Conservation (phyloP, 2,797 vertebrate genomes). For the Phoebastria nigripes region DNA sequence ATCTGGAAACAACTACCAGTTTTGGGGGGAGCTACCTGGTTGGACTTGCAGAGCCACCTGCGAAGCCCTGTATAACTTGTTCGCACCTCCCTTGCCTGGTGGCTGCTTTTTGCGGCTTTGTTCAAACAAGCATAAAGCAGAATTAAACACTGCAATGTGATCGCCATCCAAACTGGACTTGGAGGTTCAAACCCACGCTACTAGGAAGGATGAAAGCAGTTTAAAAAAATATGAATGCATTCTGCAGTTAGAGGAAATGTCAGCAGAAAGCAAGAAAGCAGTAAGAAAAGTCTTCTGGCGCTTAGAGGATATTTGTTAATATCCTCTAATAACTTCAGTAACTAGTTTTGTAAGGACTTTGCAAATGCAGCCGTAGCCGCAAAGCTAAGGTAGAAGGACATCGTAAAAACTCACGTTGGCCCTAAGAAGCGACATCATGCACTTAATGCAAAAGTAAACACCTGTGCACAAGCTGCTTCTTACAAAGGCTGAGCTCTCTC, state of each 20-base stretch:
- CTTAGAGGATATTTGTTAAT: neutral
- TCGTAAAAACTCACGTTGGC: fast-evolving
- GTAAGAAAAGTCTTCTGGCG: neutral
- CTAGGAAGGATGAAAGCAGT: neutral
- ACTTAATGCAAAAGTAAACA: neutral
- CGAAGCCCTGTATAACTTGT: neutral
- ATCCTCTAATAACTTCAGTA: neutral
- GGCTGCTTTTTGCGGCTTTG: neutral
- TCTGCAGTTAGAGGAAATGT: neutral
- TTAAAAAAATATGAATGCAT: neutral
- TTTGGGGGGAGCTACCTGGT: neutral
- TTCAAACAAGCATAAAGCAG: neutral
- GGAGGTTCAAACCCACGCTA: neutral
- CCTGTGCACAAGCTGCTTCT: neutral
- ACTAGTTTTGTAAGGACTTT: neutral
- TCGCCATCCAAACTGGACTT: neutral
- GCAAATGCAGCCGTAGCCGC: neutral
- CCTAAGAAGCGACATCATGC: neutral
- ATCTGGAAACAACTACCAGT: neutral
- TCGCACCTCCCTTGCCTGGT: neutral
- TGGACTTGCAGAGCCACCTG: neutral
- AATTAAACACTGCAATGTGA: neutral
- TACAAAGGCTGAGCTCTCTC: neutral
- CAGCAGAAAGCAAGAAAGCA: neutral
- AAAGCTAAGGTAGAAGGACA: neutral